These are phyloP conservation scores for Agrilus biguttatus DNA, from an alignment of 2,888 invertebrate genomes.

Conservation along the genomic window DNA sequence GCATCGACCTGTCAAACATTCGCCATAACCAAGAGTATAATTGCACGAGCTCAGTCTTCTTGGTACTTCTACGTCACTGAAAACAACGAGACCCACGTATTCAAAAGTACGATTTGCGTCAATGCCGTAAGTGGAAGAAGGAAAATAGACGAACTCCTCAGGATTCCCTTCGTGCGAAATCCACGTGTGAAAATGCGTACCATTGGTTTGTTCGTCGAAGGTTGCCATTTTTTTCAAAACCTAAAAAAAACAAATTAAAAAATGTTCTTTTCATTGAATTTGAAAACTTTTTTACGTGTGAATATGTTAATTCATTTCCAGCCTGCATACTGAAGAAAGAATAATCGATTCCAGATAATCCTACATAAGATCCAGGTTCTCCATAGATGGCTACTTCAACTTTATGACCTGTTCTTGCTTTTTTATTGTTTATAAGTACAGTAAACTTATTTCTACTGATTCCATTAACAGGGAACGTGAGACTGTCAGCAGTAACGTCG, in stretches of 20 bases:
- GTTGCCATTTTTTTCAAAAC: slow-evolving; percentile 76
- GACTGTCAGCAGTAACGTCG: slow-evolving; percentile 77
- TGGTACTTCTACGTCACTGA: slow-evolving; percentile 74
- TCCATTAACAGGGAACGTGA: slow-evolving; percentile 95
- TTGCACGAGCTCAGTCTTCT: slow-evolving; percentile 58
- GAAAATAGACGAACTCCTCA: slow-evolving; percentile 73
- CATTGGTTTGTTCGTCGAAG: slow-evolving; percentile 75
- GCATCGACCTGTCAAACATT: slow-evolving; percentile 74
- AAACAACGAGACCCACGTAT: slow-evolving; percentile 76
- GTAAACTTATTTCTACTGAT: slow-evolving; percentile 85
- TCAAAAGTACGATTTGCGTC: slow-evolving; percentile 91
- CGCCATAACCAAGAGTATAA: slow-evolving; percentile 51
- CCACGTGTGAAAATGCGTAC: slow-evolving; percentile 72
- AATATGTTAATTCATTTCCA: slow-evolving; percentile 78
- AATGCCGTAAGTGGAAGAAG: slow-evolving; percentile 80
- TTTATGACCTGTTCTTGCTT: slow-evolving; percentile 83
- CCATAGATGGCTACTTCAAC: slow-evolving; percentile 90
- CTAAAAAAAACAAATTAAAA: slow-evolving; percentile 22
- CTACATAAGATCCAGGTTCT: slow-evolving; percentile 89
- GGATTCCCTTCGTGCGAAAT: slow-evolving; percentile 73
- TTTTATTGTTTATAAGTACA: slow-evolving; percentile 78
- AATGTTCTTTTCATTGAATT: not conserved
- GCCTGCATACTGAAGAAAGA: slow-evolving; percentile 88
- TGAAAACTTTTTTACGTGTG: slow-evolving; percentile 42
- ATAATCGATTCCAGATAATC: slow-evolving; percentile 77